Conservation (phyloP, 2,113 vertebrate species). For the Cyprinus carpio region DNA sequence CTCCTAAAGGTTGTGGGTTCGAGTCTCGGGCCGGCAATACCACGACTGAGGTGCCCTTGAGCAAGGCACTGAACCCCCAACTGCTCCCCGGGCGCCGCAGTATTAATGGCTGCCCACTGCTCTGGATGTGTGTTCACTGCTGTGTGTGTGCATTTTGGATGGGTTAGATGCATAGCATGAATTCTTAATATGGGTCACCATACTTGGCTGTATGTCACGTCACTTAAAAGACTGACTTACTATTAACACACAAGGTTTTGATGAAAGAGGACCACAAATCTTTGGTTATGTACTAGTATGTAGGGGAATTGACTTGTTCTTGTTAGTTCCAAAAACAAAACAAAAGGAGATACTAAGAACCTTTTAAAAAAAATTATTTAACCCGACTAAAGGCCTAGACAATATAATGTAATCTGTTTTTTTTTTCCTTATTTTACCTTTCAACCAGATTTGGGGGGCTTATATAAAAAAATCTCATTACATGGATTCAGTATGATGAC, state of each 20-base stretch:
- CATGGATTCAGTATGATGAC: neutral
- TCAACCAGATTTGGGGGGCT: conserved; percentile 20
- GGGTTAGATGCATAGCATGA: too few species aligned
- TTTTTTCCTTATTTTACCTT: neutral
- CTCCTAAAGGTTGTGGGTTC: too few species aligned
- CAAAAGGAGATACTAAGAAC: neutral
- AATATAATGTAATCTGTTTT: conserved; percentile 13
- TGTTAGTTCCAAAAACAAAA: neutral
- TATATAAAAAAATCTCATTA: conserved; percentile 2
- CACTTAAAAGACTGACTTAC: neutral
- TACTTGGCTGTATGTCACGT: too few species aligned
- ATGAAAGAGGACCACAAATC: neutral
- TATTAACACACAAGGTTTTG: neutral
- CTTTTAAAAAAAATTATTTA: neutral
- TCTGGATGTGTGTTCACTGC: too few species aligned
- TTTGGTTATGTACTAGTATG: neutral
- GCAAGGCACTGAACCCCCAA: too few species aligned
- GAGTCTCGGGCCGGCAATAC: too few species aligned
- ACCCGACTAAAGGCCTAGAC: neutral
- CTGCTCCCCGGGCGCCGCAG: too few species aligned
- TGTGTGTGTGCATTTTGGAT: too few species aligned
- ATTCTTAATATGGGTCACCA: too few species aligned
- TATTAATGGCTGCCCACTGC: too few species aligned
- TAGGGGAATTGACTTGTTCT: neutral
- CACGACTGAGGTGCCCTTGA: too few species aligned